Evolutionary conservation across 2,888 invertebrate genomes (phyloP), one percentile per base, ranked within the genome.

Genomic region (Patella pellucida): DNA sequence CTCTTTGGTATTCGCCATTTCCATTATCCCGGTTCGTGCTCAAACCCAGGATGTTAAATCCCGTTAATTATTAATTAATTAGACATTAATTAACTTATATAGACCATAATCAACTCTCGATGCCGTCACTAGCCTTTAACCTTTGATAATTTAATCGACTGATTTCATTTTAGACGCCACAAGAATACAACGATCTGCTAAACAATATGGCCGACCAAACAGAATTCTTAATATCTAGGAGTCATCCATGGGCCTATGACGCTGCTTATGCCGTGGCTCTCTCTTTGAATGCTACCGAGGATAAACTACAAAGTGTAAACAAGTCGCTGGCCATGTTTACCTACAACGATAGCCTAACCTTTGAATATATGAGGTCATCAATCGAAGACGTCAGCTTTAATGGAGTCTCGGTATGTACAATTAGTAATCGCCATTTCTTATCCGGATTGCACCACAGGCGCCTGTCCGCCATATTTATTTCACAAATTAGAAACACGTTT

Each of bases 251-350:
- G 72, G 76, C 78, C 0, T 82, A 80, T 31, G 83, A 83, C 69
- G 77, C 83, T n/a, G 80, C 78, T 1, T 83, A 82, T 80, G 80
- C 83, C 0, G 52, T 83, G 19, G 83, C 79, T 12, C 14, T 83
- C 52, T 78, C 80, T 1, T 70, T 83, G 31, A 83, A 83, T 72
- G 76, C 77, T 27, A 81, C 80, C 31, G 70, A 78, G 19, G 69
- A 71, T 27, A 76, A 76, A 54, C 50, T 79, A 19, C 50, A 62
- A 31, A 52, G 19, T 12, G 27, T 19, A n/a, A 31, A 68, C n/a
- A 52, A 15, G 5, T 23, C 51, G 7, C 52, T 68, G 4, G 68
- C 23, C 19, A 68, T 68, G 23, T 73, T 68, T 31, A 68, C 69
- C 69, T 68, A 73, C 68, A 9, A 52, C 16, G 23, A 68, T n/a